A percentile compares a stretch with the other conserved stretches of the same genome.
phyloP scores from a whole-genome alignment of 2,113 vertebrate species.

The Rhegmatorhina hoffmannsi region DNA sequence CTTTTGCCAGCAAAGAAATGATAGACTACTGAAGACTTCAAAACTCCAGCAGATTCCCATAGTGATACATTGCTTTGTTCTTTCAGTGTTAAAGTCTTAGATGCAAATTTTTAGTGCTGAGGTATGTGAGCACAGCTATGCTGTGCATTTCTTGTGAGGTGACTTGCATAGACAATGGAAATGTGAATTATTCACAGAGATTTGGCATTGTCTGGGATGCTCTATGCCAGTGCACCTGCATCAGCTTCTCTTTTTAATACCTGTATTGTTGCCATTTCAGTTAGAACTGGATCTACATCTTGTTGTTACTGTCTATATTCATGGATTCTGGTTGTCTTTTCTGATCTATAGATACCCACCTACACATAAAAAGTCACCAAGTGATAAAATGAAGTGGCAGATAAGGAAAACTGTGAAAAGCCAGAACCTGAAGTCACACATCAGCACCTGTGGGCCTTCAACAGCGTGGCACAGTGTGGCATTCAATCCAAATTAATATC shows the following conservation, averaged over 20 bases:
- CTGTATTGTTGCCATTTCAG: background rate
- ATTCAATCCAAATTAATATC: background rate
- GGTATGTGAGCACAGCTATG: background rate
- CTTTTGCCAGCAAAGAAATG: background rate
- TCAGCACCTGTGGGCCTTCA: background rate
- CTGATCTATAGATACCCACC: background rate
- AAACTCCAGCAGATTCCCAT: background rate
- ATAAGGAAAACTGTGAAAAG: background rate
- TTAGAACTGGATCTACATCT: background rate
- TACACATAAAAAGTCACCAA: background rate
- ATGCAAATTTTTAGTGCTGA: background rate
- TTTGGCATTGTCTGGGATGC: background rate
- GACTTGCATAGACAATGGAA: background rate
- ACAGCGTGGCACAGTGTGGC: background rate
- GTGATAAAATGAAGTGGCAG: background rate
- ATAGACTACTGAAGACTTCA: slow-evolving; percentile 17
- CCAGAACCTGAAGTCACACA: background rate
- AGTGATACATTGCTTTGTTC: background rate
- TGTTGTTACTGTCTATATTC: background rate
- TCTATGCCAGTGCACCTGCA: background rate
- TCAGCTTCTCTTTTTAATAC: background rate
- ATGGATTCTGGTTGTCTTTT: background rate
- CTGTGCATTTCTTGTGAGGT: background rate
- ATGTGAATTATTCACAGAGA: background rate
- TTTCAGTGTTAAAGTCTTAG: background rate